Evolutionary conservation across 1,140 invertebrate species (phyloP).

Genomic region (Drosophila eugracilis): DNA sequence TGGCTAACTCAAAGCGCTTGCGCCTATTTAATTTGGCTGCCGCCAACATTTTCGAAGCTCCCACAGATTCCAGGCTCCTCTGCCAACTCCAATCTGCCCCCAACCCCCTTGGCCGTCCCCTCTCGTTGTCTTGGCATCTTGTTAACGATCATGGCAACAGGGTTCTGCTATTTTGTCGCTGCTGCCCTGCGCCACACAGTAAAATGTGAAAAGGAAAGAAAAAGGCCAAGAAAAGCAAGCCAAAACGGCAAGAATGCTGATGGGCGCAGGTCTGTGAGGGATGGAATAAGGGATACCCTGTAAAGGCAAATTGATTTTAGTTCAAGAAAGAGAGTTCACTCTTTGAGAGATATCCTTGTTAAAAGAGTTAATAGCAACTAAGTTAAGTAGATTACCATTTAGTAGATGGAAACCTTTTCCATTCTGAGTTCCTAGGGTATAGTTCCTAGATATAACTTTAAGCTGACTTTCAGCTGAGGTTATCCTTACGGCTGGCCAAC

Average conservation of each 20-base stretch:
- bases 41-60: conserved; percentile 68
- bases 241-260: conserved; percentile 40
- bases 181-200: conserved; percentile 61
- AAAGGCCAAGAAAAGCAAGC: conserved; percentile 39
- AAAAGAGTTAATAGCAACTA: too few relatives aligned
- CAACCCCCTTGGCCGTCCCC: not conserved
- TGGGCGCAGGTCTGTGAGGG: not conserved
- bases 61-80: conserved; percentile 73
- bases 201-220: conserved; percentile 32
- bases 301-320: too few relatives aligned
- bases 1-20: conserved; percentile 77
- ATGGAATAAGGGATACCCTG: conserved; percentile 16
- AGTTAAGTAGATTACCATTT: too few relatives aligned
- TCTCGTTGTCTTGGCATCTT: conserved; percentile 76
- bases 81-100: conserved; percentile 28
- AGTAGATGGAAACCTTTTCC: too few relatives aligned
- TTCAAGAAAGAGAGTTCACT: too few relatives aligned
- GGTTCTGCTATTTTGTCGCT: conserved; percentile 82
- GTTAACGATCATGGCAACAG: conserved; percentile 83
- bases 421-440: too few relatives aligned
- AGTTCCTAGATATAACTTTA: not conserved
- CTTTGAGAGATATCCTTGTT: too few relatives aligned
- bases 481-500: not conserved
- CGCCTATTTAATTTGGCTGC: conserved; percentile 81
- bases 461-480: not conserved